Conservation (phyloP, 2,113 vertebrate species). For the Cranoglanis bouderius region DNA sequence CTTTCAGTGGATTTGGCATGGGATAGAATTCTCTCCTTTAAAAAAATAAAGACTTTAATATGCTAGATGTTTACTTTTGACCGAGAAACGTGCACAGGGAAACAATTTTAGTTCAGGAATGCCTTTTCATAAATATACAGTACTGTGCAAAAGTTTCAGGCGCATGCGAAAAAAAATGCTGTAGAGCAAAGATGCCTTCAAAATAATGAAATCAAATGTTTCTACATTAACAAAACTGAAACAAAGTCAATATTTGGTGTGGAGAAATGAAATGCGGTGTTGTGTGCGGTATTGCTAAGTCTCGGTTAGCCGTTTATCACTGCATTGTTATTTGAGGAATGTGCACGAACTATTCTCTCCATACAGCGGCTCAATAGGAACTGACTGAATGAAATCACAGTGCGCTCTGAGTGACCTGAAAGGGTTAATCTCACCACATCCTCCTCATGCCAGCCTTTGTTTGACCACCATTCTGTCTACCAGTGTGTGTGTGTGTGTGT, state of each 20-base stretch:
- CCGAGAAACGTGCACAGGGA: background rate
- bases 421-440: conserved; percentile 58
- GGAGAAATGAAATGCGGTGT: background rate
- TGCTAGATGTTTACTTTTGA: background rate
- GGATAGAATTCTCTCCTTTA: background rate
- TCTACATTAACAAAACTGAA: too few species aligned
- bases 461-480: conserved; percentile 44
- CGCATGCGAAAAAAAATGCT: too few species aligned
- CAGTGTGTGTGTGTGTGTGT: conserved; percentile 51
- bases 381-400: conserved; percentile 20
- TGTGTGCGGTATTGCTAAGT: background rate
- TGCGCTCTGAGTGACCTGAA: conserved; percentile 32
- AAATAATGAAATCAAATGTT: too few species aligned
- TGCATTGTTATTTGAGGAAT: conserved; percentile 32
- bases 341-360: background rate
- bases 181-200: too few species aligned
- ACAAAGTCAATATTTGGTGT: too few species aligned
- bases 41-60: background rate
- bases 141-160: too few species aligned
- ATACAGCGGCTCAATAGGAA: conserved; percentile 8
- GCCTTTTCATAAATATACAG: too few species aligned
- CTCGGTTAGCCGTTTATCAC: conserved; percentile 5
- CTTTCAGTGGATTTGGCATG: background rate
- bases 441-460: conserved; percentile 54
- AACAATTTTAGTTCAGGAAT: background rate